Conservation (phyloP, 1,140 invertebrate species). For the Drosophila prosaltans region DNA sequence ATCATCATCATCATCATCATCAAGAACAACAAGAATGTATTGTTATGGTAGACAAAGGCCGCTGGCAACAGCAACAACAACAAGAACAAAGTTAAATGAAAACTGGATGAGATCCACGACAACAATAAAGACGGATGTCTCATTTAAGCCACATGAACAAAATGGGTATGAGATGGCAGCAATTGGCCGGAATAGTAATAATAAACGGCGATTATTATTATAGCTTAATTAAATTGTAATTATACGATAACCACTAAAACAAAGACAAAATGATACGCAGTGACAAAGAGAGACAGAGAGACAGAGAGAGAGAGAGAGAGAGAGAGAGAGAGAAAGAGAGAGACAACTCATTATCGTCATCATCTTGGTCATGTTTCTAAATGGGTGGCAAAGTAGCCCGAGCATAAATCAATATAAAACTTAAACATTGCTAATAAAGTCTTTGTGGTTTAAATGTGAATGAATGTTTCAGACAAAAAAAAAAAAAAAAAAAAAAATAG, state of each 20-base stretch:
- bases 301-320: background rate
- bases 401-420: conserved; percentile 42
- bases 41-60: conserved; percentile 30
- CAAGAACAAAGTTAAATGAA: conserved; percentile 23
- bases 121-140: conserved; percentile 17
- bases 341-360: conserved; percentile 9
- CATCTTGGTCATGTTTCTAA: too few relatives aligned
- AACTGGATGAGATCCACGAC: conserved; percentile 6
- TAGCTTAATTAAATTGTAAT: conserved; percentile 78
- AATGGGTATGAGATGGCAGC: background rate
- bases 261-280: conserved; percentile 14
- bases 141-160: background rate
- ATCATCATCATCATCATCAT: background rate
- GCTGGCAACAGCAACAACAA: conserved; percentile 21
- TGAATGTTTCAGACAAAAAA: conserved; percentile 20
- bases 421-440: conserved; percentile 36
- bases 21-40: conserved; percentile 18
- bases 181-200: conserved; percentile 24
- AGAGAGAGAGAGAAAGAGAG: background rate
- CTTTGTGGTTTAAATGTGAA: conserved; percentile 32
- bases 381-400: background rate
- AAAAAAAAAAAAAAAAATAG: background rate
- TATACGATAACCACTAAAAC: conserved; percentile 54
- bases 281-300: conserved; percentile 18
- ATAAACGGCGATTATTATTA: conserved; percentile 56